Base-by-base conservation (phyloP, 2,888 invertebrate species). In the Hydroisotoma schaefferi region DNA sequence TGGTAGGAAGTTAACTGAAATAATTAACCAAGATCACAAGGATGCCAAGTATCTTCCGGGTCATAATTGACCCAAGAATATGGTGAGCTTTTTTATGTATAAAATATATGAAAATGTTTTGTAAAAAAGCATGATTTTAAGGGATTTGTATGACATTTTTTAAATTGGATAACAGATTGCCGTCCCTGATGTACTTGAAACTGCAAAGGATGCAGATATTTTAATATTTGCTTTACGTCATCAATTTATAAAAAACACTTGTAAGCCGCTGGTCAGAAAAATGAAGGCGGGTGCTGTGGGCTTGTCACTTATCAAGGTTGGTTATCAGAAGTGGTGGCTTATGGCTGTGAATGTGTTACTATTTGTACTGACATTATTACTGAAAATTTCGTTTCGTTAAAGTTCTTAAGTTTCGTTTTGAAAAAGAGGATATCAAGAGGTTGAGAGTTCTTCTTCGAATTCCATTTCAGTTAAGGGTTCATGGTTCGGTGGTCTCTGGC, bases 31-130 rank as follows among this genome's bases (percentile, higher is more conserved):
- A 75, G 87, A 90, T 8, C 97, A 99, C 77, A 98, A 97, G 79
- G 99, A 99, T 81, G 88, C 97, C 4, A 99, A 99, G 81, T 99
- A 99, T 80, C 83, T 99, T 69, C 95, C 97, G 26, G 98, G 97
- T 33, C 91, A 93, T 77, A 89, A 87, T 77, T 78, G 99, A 59
- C 98, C 98, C 28, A 79, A 84, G 20, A 98, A 97, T 85, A 92
- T 99, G 79, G 95, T 97, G 82, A 85, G 93, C 86, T n/a, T n/a
- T n/a, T n/a, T n/a, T n/a, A n/a, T n/a, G n/a, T n/a, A n/a, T n/a
- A n/a, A n/a, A n/a, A n/a, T n/a, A n/a, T n/a, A n/a, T n/a, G n/a
- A n/a, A n/a, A n/a, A n/a, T n/a, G n/a, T n/a, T n/a, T n/a, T n/a
- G n/a, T n/a, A n/a, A 29, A 51, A n/a, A n/a, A n/a, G n/a, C n/a